Evolutionary conservation across 2,888 invertebrate genomes (phyloP), one percentile per base, ranked within the genome.

Genomic region (Vanessa cardui): DNA sequence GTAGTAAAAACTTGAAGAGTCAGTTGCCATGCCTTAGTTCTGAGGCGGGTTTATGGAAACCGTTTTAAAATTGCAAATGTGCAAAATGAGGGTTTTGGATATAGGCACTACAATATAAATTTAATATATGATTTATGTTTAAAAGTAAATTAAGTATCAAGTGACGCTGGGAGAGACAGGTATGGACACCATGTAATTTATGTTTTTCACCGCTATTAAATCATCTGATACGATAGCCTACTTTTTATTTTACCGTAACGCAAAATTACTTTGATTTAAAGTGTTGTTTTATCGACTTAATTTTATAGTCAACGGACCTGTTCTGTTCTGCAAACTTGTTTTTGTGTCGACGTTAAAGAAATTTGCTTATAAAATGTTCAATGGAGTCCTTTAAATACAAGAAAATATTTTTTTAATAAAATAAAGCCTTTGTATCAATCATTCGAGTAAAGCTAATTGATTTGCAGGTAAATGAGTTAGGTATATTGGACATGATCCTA

Each of bases 1-100:
- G 58, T 50, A 62, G 68, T 67, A 74, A 74, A 74, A 76, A 72
- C 67, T 72, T 62, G 68, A 67, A 70, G 63, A 70, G 66, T 64
- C 60, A 63, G 70, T 70, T 68, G 66, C n/a, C 70, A 62, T 70
- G 60, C 58, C 60, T 67, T 20, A 61, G 58, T 31, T 0, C 63
- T 21, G 60, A 47, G 26, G 21, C 50, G 50, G 64, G 61, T 33
- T 50, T 46, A 67, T 58, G 50, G 50, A 58, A 39, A 58, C 50
- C 31, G 49, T 26, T 60, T 70, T 58, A 12, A 52, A 63, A 67
- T 67, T 61, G 67, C 45, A 52, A 45, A 60, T 49, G 56, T 44
- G 44, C 8, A n/a, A 44, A 31, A 16, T 26, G 18, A 39, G 12
- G 39, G 39, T 39, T 39, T 56, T 56, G 33, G 39, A 39, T 18